Evolutionary conservation across 2,888 invertebrate genomes (phyloP).

Genomic region (Torymus texanus): DNA sequence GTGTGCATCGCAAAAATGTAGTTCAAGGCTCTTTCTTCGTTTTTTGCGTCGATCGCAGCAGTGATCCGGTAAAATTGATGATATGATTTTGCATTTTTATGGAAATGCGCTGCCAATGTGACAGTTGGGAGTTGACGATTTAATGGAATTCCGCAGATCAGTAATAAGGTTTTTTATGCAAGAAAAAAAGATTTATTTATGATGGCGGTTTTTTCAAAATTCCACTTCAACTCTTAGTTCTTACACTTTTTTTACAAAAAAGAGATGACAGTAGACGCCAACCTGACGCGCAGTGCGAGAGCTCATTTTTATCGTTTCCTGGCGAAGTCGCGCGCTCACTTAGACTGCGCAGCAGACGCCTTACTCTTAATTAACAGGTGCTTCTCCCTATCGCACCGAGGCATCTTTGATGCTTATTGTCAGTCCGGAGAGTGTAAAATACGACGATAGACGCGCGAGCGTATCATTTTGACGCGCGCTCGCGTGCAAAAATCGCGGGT

Average conservation of each 20-base stretch:
- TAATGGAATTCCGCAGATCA: too few species aligned
- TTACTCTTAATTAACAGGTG: constrained; percentile 55
- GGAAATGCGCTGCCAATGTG: too few species aligned
- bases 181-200: too few species aligned
- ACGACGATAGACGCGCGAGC: constrained; percentile 47
- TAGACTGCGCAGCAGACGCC: background rate
- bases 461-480: constrained; percentile 48
- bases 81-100: too few species aligned
- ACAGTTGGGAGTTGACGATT: too few species aligned
- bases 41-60: too few species aligned
- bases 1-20: background rate
- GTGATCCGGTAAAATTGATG: too few species aligned
- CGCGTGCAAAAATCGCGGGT: background rate
- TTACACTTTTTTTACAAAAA: too few species aligned
- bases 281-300: background rate
- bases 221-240: too few species aligned
- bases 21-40: background rate
- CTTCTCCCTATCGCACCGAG: constrained; percentile 35
- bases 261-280: too few species aligned
- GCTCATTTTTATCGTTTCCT: constrained; percentile 49
- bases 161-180: too few species aligned
- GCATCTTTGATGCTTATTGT: constrained; percentile 56
- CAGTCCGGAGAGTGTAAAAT: constrained; percentile 49
- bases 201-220: too few species aligned
- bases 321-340: background rate